Conservation (phyloP, 2,797 vertebrate genomes). For the Threskiornis aethiopicus region DNA sequence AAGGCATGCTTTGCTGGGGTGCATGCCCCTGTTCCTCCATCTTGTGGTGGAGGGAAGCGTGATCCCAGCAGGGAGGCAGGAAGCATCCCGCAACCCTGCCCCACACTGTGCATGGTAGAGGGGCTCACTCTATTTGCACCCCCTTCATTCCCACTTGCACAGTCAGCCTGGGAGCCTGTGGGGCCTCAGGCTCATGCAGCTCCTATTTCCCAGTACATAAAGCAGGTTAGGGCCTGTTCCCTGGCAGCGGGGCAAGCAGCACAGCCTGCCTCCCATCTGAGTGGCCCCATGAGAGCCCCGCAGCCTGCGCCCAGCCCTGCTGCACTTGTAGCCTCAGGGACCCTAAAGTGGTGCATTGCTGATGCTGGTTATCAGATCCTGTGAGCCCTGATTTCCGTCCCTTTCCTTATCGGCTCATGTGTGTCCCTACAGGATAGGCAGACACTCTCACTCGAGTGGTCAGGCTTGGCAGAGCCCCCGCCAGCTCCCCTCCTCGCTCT, state of each 20-base stretch:
- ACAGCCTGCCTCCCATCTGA: background rate
- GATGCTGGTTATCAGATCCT: background rate
- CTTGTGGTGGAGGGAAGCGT: accelerated
- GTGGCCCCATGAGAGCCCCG: accelerated
- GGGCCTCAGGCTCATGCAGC: background rate
- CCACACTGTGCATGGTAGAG: accelerated
- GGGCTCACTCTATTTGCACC: accelerated
- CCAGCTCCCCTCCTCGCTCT: accelerated
- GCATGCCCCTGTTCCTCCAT: background rate
- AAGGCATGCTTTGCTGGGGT: background rate
- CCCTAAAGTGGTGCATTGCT: accelerated
- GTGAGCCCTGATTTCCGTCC: background rate
- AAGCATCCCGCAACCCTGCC: accelerated
- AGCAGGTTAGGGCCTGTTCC: background rate
- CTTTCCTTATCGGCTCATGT: accelerated
- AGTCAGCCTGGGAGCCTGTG: background rate
- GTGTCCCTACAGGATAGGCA: background rate
- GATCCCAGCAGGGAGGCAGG: background rate
- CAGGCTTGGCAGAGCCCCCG: background rate
- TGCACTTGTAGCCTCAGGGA: accelerated
- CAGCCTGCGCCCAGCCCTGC: too few relatives aligned
- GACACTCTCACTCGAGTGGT: accelerated
- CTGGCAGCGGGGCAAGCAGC: accelerated
- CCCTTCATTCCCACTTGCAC: background rate
- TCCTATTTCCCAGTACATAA: background rate